Evolutionary conservation across 2,888 invertebrate genomes (phyloP).

Genomic region (Sinopyrophorus schimmeli): DNA sequence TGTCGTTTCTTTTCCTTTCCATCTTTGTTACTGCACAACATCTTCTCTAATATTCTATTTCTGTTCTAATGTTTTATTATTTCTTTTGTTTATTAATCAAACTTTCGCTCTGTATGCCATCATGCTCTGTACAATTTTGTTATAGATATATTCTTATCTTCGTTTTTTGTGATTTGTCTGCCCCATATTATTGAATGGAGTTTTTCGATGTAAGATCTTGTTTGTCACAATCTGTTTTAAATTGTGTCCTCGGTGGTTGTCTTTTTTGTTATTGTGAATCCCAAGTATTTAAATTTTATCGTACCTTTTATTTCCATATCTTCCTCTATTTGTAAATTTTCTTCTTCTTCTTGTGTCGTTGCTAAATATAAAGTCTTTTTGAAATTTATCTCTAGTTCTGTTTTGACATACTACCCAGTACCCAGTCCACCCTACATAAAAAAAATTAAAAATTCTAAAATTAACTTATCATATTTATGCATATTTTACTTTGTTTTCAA

Average conservation of each 20-base stretch:
- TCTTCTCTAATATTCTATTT: slow-evolving; percentile 11
- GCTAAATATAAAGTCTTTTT: slow-evolving; percentile 6
- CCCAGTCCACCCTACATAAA: too few relatives aligned
- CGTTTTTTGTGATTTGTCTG: background rate
- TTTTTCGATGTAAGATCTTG: background rate
- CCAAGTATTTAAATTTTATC: background rate
- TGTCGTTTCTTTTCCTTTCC: slow-evolving; percentile 7
- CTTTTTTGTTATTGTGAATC: background rate
- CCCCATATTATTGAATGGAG: background rate
- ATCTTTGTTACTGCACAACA: slow-evolving; percentile 4
- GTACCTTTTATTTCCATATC: background rate
- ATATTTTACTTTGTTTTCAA: too few relatives aligned
- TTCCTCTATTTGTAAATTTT: background rate
- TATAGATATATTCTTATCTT: background rate
- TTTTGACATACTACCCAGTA: too few relatives aligned
- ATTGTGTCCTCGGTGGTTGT: background rate
- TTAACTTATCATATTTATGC: too few relatives aligned
- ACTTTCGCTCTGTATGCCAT: slow-evolving; percentile 1
- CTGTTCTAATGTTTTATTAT: background rate
- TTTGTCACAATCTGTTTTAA: background rate
- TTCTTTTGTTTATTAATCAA: slow-evolving; percentile 4
- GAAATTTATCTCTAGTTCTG: slow-evolving; percentile 8
- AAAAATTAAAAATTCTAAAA: too few relatives aligned
- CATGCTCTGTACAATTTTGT: background rate
- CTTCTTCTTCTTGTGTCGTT: background rate